A percentile compares a stretch with the other conserved stretches of the same genome.
Evolutionary conservation across 2,113 vertebrate species (phyloP).

Genomic region (Aegithalos caudatus): DNA sequence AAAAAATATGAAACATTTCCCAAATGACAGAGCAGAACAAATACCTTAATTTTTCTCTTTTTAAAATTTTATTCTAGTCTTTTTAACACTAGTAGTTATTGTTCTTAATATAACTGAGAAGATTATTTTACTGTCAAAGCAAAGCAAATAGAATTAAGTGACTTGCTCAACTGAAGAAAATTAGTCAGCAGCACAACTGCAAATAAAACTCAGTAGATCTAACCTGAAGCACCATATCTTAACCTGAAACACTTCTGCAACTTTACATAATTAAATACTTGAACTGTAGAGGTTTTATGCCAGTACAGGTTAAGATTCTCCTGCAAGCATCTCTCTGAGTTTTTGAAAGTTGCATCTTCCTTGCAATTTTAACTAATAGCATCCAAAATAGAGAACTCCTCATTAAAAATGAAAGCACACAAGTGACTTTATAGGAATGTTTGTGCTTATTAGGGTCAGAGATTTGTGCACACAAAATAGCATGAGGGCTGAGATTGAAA

Average conservation of each 20-base stretch:
- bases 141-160: not conserved
- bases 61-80: not conserved
- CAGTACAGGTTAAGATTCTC: not conserved
- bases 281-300: not conserved
- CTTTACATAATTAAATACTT: not conserved
- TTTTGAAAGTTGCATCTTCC: not conserved
- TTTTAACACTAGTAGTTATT: not conserved
- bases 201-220: conserved; percentile 8
- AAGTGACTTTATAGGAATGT: not conserved
- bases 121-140: not conserved
- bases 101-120: not conserved
- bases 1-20: not conserved
- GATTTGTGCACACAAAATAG: not conserved
- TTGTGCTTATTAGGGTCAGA: not conserved
- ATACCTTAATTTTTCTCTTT: not conserved
- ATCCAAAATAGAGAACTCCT: not conserved
- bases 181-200: not conserved
- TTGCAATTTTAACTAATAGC: not conserved
- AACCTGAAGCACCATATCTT: not conserved
- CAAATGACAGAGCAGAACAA: not conserved
- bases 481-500: not conserved
- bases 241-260: not conserved
- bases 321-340: not conserved
- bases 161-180: not conserved
- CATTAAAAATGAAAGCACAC: not conserved